Evolutionary conservation across 1,140 invertebrate genomes (phyloP).

Genomic region (Eufriesea mexicana): DNA sequence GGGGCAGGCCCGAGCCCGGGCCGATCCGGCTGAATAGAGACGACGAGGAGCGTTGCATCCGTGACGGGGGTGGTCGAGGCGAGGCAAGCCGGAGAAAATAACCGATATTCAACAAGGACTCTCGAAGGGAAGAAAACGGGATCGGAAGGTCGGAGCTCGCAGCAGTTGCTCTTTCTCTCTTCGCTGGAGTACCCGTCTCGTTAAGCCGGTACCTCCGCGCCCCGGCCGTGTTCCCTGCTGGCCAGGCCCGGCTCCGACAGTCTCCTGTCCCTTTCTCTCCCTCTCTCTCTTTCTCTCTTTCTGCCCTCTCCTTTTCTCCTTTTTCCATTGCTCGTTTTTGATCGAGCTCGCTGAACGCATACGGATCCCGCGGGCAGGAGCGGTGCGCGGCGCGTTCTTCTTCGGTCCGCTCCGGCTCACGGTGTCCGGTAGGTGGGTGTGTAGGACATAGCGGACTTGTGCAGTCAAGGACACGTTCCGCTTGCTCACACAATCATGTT

Average conservation of each 20-base stretch:
- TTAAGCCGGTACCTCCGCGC: slow-evolving; percentile 40
- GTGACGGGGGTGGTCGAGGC: neutral
- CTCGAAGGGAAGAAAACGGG: slow-evolving; percentile 64
- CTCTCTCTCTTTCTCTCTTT: neutral
- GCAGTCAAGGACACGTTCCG: slow-evolving; percentile 70
- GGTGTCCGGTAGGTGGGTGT: slow-evolving; percentile 64
- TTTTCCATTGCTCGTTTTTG: slow-evolving; percentile 26
- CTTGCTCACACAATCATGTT: slow-evolving; percentile 61
- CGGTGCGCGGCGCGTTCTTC: slow-evolving; percentile 39
- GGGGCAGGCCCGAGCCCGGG: neutral
- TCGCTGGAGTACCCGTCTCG: slow-evolving; percentile 12
- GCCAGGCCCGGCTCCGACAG: neutral
- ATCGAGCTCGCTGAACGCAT: slow-evolving; percentile 25
- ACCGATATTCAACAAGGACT: slow-evolving; percentile 44
- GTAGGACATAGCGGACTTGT: slow-evolving; percentile 71
- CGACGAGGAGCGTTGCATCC: neutral
- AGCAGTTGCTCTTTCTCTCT: slow-evolving; percentile 32
- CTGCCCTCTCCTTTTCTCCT: slow-evolving; percentile 1
- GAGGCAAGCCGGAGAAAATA: neutral
- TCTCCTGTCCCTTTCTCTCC: neutral
- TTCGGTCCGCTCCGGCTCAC: slow-evolving; percentile 44
- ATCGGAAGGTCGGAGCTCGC: slow-evolving; percentile 63
- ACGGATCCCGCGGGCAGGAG: slow-evolving; percentile 51
- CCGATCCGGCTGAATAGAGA: neutral
- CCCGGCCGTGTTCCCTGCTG: neutral